Conservation (phyloP, 2,797 vertebrate species). For the Lerista edwardsae region DNA sequence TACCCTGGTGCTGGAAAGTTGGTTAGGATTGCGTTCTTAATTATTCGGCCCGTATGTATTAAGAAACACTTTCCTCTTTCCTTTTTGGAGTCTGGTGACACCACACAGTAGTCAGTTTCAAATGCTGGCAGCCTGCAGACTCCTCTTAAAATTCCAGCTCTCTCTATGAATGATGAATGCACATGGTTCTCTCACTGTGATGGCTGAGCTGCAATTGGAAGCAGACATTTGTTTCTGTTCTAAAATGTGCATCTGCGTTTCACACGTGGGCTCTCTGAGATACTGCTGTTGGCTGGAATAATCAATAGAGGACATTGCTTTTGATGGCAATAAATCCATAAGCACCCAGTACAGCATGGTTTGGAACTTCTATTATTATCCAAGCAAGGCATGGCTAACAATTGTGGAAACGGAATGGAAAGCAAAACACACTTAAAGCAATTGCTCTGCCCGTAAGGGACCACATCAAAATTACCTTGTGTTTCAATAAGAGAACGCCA, state of each 20-base stretch:
- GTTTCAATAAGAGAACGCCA: no score
- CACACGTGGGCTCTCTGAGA: neutral
- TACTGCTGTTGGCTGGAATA: neutral
- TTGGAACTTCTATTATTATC: no score
- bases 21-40: no score
- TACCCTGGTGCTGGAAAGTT: no score
- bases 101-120: neutral
- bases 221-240: neutral
- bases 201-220: neutral
- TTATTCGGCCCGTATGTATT: slow-evolving; percentile 30
- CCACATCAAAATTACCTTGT: no score
- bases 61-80: neutral
- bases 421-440: no score
- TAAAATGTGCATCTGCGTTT: neutral
- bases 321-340: no score
- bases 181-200: neutral
- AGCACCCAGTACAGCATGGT: no score
- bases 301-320: neutral
- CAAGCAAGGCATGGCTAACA: no score
- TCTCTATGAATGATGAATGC: neutral
- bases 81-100: neutral
- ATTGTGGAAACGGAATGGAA: no score
- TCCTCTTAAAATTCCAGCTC: neutral
- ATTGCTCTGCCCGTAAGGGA: no score
- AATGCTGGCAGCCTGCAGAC: slow-evolving; percentile 1